These are phyloP conservation scores for Pantherophis alleghaniensis DNA, from an alignment of 2,797 vertebrate genomes.

Conservation along the genomic window DNA sequence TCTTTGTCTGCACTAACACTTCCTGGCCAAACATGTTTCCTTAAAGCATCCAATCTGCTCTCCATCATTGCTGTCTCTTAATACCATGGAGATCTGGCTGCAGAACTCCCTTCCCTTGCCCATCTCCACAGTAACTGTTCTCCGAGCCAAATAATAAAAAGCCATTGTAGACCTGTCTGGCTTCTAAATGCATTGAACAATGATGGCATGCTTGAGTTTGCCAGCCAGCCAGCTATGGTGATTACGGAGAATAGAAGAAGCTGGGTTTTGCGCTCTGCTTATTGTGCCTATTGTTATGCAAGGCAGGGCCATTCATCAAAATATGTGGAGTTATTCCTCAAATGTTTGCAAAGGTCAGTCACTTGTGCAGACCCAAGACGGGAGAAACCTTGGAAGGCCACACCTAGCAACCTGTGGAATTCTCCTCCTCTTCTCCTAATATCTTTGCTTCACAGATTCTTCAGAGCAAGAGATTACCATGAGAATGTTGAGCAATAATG, in stretches of 20 bases:
- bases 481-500: background rate
- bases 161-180: constrained; percentile 69
- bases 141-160: constrained; percentile 59
- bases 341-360: constrained; percentile 63
- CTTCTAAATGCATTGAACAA: constrained; percentile 63
- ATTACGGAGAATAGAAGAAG: constrained; percentile 54
- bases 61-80: constrained; percentile 27
- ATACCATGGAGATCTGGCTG: constrained; percentile 36
- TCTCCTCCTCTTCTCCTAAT: constrained; percentile 51
- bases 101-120: constrained; percentile 23
- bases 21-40: background rate
- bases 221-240: constrained; percentile 60
- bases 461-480: constrained; percentile 45
- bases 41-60: constrained; percentile 26
- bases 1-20: constrained; percentile 8
- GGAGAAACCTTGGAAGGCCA: constrained; percentile 49
- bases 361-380: constrained; percentile 56
- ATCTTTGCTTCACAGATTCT: constrained; percentile 42
- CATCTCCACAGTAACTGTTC: constrained; percentile 50
- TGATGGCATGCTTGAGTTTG: constrained; percentile 49
- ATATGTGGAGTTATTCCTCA: constrained; percentile 57
- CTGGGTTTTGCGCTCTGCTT: constrained; percentile 53
- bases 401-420: constrained; percentile 57
- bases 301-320: constrained; percentile 67
- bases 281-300: constrained; percentile 63